These are phyloP conservation scores for Nowickia ferox DNA, from an alignment of 2,888 invertebrate genomes.

Conservation along the genomic window DNA sequence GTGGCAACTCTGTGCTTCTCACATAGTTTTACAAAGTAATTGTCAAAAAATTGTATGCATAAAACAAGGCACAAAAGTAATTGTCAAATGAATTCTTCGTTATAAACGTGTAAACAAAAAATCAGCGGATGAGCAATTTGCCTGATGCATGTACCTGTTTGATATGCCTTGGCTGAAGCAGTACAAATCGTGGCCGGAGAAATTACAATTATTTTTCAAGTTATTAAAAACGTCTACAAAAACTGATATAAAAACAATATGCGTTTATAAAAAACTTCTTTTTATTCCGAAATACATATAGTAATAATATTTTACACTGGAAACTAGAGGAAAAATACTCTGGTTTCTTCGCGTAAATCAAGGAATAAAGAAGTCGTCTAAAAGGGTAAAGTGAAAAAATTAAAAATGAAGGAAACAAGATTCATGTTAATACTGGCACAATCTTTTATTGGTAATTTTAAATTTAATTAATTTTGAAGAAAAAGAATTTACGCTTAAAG, in stretches of 20 bases:
- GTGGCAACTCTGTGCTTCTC: too few species aligned
- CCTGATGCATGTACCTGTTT: too few species aligned
- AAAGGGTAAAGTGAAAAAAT: conserved; percentile 2
- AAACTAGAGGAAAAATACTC: not conserved
- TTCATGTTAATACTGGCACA: conserved; percentile 80
- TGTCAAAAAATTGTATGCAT: too few species aligned
- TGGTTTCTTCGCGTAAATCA: conserved; percentile 18
- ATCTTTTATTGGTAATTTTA: conserved; percentile 80
- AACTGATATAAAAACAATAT: conserved; percentile 23
- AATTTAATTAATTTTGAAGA: not conserved
- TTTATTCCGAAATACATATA: not conserved
- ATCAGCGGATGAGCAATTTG: too few species aligned
- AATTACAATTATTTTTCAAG: conserved; percentile 4
- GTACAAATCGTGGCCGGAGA: conserved; percentile 58
- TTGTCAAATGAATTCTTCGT: too few species aligned
- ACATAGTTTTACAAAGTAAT: too few species aligned
- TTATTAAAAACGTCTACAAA: not conserved
- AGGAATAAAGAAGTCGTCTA: not conserved
- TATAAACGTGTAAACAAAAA: too few species aligned
- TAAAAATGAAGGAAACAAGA: conserved; percentile 78
- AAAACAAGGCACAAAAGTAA: too few species aligned
- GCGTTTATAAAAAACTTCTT: conserved; percentile 14
- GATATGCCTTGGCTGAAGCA: too few species aligned
- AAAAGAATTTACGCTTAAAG: not conserved
- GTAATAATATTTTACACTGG: not conserved